phyloP scores from a whole-genome alignment of 1,140 invertebrate species.

The Pemphigus obesinymphae region DNA sequence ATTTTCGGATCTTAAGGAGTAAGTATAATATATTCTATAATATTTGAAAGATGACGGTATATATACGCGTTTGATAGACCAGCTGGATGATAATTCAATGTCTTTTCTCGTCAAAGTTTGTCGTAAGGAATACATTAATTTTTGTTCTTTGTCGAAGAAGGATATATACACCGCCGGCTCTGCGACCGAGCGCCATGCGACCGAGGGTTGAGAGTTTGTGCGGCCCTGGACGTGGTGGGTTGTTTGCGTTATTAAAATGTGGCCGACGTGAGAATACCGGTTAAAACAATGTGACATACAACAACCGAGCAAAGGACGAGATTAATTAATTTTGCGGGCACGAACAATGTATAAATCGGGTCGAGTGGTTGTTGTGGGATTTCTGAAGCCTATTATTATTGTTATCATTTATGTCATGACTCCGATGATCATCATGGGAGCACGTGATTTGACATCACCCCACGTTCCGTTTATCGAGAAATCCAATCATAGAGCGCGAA shows the following conservation, averaged over 20 bases:
- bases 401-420: constrained; percentile 38
- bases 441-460: neutral
- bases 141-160: neutral
- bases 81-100: neutral
- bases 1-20: too few relatives aligned
- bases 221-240: neutral
- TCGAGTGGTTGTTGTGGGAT: constrained; percentile 36
- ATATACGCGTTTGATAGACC: neutral
- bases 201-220: neutral
- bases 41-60: too few relatives aligned
- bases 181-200: too few relatives aligned
- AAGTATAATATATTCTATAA: too few relatives aligned
- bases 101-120: neutral
- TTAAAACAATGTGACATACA: constrained; percentile 39
- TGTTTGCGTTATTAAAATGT: constrained; percentile 40
- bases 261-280: constrained; percentile 34
- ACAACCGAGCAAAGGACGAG: constrained; percentile 22
- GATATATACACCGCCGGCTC: neutral
- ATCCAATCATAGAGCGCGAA: neutral
- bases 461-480: constrained; percentile 21
- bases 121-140: neutral
- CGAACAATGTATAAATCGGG: constrained; percentile 31
- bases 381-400: constrained; percentile 36
- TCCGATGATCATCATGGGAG: constrained; percentile 17
- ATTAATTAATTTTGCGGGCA: constrained; percentile 39